Base-by-base conservation (phyloP, 2,113 vertebrate species). In the Caracal caracal region DNA sequence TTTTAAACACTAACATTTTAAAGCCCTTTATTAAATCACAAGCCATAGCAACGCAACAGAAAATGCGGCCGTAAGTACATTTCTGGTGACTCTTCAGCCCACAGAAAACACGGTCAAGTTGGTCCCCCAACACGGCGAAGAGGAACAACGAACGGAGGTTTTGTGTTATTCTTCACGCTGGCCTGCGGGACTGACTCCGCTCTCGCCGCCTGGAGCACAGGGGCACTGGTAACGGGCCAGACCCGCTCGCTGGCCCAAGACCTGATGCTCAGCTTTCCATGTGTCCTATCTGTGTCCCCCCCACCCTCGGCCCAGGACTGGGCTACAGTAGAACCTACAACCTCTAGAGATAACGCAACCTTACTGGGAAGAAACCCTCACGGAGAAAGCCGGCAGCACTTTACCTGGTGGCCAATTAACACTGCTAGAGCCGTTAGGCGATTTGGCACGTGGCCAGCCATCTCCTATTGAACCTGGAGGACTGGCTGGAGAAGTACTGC, bases 381-480 rank as follows among this genome's bases (percentile, higher is more conserved):
- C 0, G 10, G 24, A 7, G 30, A 15, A 10, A n/a, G 26, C 24
- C 0, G 33, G 0, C 0, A 11, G 56, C 10, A 43, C 35, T 33
- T 82, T 94, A 99, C 99, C 99, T 99, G 99, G 99, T 35, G 99
- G 99, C 99, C 99, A 99, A 75, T 99, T 99, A 99, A 99, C 99
- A 98, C 99, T 99, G 98, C 99, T 99, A 98, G 99, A 99, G 99
- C 99, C 99, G 85, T 99, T 99, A 98, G 99, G 99, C 98, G 99
- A 99, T 99, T 99, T 99, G 99, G 99, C 99, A 99, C 99, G 99
- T 98, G 99, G 99, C 99, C 99, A 99, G 99, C 99, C 99, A 15
- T 99, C 99, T 78, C 99, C 99, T 98, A 99, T 99, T 17, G 99
- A 99, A 90, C 99, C 99, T 35, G 99, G 99, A 98, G 99, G 99